These are phyloP conservation scores for Hyposoter dolosus DNA, from an alignment of 2,888 invertebrate species.

Conservation along the genomic window DNA sequence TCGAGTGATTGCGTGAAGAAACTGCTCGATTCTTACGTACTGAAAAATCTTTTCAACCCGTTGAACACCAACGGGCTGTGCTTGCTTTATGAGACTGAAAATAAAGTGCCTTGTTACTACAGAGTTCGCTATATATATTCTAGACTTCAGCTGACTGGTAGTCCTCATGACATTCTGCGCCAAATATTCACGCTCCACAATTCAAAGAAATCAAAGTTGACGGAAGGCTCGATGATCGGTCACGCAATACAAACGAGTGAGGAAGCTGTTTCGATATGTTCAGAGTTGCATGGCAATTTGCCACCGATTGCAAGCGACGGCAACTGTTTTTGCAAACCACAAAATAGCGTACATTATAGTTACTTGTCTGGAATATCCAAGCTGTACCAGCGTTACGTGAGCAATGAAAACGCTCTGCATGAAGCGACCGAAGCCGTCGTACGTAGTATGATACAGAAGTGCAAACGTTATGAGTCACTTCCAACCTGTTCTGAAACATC, in stretches of 20 bases:
- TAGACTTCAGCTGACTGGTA: neutral
- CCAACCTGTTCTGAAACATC: neutral
- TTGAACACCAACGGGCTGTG: neutral
- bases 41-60: neutral
- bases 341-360: neutral
- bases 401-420: neutral
- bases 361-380: neutral
- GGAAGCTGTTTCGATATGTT: neutral
- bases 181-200: neutral
- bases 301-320: neutral
- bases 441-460: neutral
- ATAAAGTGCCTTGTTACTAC: neutral
- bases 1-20: neutral
- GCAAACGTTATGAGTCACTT: neutral
- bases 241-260: neutral
- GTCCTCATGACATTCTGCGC: neutral
- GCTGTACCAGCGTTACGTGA: neutral
- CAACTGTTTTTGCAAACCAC: slow-evolving; percentile 1
- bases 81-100: neutral
- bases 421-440: neutral
- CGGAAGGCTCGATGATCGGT: neutral
- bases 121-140: slow-evolving; percentile 5
- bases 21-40: neutral
- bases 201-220: neutral
- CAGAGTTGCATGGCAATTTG: neutral